phyloP scores from a whole-genome alignment of 2,113 vertebrate genomes.

The Anguilla rostrata region DNA sequence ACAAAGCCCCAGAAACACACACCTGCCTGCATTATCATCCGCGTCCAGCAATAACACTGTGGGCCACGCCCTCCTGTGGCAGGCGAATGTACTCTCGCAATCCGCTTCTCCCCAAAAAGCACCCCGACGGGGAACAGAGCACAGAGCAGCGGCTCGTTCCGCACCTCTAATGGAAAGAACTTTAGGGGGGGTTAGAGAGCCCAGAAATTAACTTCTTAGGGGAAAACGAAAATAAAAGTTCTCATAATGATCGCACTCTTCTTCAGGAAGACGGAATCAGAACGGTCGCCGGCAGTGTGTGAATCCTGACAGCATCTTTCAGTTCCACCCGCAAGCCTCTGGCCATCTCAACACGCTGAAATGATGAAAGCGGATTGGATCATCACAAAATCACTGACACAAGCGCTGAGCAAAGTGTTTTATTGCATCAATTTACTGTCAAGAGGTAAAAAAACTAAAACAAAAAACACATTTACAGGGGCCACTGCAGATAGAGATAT shows the following conservation, averaged over 20 bases:
- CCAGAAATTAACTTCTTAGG: not conserved
- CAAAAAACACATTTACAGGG: not conserved
- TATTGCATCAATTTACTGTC: not conserved
- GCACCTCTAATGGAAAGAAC: not conserved
- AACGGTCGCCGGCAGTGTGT: too few relatives aligned
- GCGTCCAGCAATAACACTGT: slow-evolving; percentile 18
- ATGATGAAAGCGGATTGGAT: too few relatives aligned
- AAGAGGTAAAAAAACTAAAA: not conserved
- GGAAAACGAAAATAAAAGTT: not conserved
- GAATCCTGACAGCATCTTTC: not conserved
- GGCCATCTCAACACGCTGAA: not conserved
- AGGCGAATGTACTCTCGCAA: slow-evolving; percentile 4
- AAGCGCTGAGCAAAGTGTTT: too few relatives aligned
- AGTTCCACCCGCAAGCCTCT: not conserved
- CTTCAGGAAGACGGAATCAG: not conserved
- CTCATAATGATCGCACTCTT: not conserved
- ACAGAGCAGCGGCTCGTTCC: not conserved
- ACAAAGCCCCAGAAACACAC: not conserved
- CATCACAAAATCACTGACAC: too few relatives aligned
- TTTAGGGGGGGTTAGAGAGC: not conserved
- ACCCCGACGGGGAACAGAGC: not conserved
- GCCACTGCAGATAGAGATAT: too few relatives aligned
- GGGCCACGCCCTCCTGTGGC: not conserved
- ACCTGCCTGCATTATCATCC: not conserved
- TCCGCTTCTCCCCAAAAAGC: not conserved